phyloP scores from a whole-genome alignment of 2,797 vertebrate genomes.

The Sebastes nivosus region DNA sequence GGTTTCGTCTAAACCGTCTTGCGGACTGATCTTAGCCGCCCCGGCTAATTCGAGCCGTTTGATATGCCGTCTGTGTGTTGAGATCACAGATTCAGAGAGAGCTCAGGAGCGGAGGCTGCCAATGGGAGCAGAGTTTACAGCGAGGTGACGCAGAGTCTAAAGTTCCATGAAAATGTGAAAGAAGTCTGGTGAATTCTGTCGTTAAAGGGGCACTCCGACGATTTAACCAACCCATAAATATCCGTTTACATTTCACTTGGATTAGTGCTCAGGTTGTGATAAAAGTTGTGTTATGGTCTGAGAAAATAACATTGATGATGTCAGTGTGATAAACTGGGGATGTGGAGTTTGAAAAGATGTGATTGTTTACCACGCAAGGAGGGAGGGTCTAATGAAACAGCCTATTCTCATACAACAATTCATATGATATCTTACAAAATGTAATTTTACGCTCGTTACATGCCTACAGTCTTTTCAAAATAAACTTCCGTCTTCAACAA shows the following conservation, averaged over 20 bases:
- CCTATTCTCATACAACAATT: too few relatives aligned
- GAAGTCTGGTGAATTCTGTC: neutral
- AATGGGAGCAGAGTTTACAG: slow-evolving; percentile 24
- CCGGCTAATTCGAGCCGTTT: slow-evolving; percentile 27
- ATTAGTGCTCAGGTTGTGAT: neutral
- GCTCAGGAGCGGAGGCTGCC: slow-evolving; percentile 19
- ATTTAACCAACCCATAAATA: neutral
- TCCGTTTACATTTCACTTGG: neutral
- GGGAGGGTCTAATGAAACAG: too few relatives aligned
- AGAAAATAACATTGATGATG: neutral
- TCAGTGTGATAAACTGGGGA: neutral
- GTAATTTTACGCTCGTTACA: too few relatives aligned
- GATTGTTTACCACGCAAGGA: neutral
- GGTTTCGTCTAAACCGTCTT: neutral
- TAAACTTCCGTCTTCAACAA: too few relatives aligned
- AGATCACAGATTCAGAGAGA: slow-evolving; percentile 16
- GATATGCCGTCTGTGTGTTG: slow-evolving; percentile 42
- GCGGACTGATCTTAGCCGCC: neutral
- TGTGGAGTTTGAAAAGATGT: neutral
- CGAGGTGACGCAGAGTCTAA: neutral
- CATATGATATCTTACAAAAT: too few relatives aligned
- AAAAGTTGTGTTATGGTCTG: neutral
- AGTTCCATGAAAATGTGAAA: neutral
- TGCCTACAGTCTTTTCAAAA: too few relatives aligned
- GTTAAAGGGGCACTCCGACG: too few relatives aligned